These are phyloP conservation scores for Barypeithes pellucidus DNA, from an alignment of 2,888 invertebrate genomes.

Conservation along the genomic window DNA sequence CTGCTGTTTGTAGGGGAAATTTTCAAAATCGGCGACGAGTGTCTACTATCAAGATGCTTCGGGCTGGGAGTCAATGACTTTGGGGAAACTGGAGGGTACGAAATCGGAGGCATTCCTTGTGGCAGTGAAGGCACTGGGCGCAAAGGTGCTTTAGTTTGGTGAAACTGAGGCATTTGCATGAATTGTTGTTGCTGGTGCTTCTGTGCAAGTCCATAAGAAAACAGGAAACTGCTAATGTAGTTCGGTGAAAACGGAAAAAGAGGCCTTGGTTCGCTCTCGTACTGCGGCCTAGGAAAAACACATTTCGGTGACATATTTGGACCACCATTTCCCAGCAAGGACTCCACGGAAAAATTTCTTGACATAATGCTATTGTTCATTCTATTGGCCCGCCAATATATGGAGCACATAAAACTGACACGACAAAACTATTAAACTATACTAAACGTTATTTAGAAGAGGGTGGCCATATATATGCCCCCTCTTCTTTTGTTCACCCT, in stretches of 20 bases:
- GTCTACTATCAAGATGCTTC: constrained; percentile 56
- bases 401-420: constrained; percentile 2
- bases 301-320: constrained; percentile 71
- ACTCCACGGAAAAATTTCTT: constrained; percentile 87
- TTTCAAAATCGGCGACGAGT: constrained; percentile 55
- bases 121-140: constrained; percentile 65
- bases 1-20: constrained; percentile 68
- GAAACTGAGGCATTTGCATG: constrained; percentile 65
- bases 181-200: constrained; percentile 69
- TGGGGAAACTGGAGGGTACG: constrained; percentile 28
- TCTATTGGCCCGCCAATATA: constrained; percentile 13
- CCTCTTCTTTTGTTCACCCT: constrained; percentile 62
- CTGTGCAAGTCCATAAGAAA: constrained; percentile 78
- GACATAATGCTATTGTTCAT: constrained; percentile 76
- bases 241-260: constrained; percentile 79
- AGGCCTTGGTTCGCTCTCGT: constrained; percentile 66
- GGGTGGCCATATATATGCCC: constrained; percentile 63
- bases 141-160: constrained; percentile 60
- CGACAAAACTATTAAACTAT: constrained; percentile 36
- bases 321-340: constrained; percentile 80
- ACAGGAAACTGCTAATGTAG: constrained; percentile 77
- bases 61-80: constrained; percentile 42
- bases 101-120: constrained; percentile 55
- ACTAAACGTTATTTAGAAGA: constrained; percentile 20
- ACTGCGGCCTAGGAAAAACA: constrained; percentile 68